A percentile compares a stretch with the other conserved stretches of the same genome.
phyloP scores from a whole-genome alignment of 30 jellyfish, hydroid and myxozoan genomes.

The Aurelia sp. region DNA sequence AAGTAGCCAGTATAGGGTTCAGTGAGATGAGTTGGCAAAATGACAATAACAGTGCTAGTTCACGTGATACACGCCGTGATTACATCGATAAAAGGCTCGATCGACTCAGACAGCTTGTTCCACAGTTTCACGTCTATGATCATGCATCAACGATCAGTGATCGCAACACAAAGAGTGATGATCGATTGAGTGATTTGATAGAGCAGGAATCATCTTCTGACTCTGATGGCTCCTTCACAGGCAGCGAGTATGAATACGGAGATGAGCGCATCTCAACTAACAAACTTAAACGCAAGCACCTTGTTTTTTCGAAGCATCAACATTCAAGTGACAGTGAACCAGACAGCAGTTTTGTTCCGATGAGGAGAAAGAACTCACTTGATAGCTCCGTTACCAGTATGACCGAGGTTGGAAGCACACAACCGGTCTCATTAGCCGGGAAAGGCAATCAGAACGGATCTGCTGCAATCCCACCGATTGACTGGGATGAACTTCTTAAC shows the following conservation, averaged over 20 bases:
- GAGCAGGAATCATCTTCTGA: conserved; percentile 74
- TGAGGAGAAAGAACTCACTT: conserved; percentile 33
- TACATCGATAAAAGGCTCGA: conserved; percentile 42
- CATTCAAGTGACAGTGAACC: conserved; percentile 42
- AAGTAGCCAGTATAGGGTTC: conserved; percentile 85
- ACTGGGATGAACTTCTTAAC: conserved; percentile 78
- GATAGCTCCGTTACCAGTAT: conserved; percentile 48
- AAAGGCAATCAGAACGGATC: background rate
- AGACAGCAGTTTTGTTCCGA: conserved; percentile 43
- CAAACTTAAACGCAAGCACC: conserved; percentile 54
- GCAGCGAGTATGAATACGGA: conserved; percentile 89
- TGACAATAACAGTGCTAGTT: conserved; percentile 58
- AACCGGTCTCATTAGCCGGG: conserved; percentile 13
- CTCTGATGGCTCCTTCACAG: conserved; percentile 87
- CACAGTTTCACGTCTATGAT: conserved; percentile 44
- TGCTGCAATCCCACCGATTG: conserved; percentile 41
- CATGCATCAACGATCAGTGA: conserved; percentile 52
- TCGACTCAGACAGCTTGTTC: conserved; percentile 48
- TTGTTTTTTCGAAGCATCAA: conserved; percentile 57
- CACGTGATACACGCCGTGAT: conserved; percentile 66
- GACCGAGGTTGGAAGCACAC: conserved; percentile 60
- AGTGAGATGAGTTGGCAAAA: conserved; percentile 95
- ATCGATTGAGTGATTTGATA: conserved; percentile 62
- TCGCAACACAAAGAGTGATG: conserved; percentile 59
- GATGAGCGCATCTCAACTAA: conserved; percentile 60